phyloP scores from a whole-genome alignment of 1,140 invertebrate species.

The Atta cephalotes region DNA sequence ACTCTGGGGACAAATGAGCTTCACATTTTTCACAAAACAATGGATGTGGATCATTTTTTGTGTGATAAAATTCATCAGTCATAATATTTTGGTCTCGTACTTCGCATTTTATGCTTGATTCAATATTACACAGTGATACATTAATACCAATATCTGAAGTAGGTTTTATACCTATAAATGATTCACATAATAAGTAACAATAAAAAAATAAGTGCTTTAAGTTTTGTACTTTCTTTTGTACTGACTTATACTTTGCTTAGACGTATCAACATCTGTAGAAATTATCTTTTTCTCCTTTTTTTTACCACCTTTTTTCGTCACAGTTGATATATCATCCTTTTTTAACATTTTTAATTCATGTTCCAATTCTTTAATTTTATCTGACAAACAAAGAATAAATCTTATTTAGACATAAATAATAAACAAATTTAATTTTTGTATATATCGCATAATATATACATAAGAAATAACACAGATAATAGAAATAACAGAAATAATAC shows the following conservation, averaged over 20 bases:
- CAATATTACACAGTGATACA: slow-evolving; percentile 32
- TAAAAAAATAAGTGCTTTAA: slow-evolving; percentile 2
- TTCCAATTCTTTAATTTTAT: slow-evolving; percentile 69
- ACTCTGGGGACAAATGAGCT: slow-evolving; percentile 45
- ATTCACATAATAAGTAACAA: background rate
- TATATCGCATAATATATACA: background rate
- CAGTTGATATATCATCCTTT: too few species aligned
- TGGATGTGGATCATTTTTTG: slow-evolving; percentile 71
- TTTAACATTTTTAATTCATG: slow-evolving; percentile 59
- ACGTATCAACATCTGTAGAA: background rate
- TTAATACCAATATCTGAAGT: slow-evolving; percentile 64
- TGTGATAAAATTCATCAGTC: slow-evolving; percentile 72
- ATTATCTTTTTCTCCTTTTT: background rate
- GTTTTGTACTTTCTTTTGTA: background rate
- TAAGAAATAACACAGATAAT: background rate
- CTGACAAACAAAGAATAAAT: slow-evolving; percentile 58
- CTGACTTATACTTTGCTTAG: background rate
- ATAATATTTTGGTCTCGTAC: slow-evolving; percentile 66
- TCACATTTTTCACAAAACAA: slow-evolving; percentile 77
- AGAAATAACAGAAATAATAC: background rate
- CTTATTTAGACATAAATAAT: background rate
- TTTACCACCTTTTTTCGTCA: background rate
- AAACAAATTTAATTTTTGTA: background rate
- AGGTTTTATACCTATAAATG: slow-evolving; percentile 51
- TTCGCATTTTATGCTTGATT: slow-evolving; percentile 25